Base-by-base conservation (phyloP, 2,888 invertebrate genomes). In the Priocnemis perturbator region DNA sequence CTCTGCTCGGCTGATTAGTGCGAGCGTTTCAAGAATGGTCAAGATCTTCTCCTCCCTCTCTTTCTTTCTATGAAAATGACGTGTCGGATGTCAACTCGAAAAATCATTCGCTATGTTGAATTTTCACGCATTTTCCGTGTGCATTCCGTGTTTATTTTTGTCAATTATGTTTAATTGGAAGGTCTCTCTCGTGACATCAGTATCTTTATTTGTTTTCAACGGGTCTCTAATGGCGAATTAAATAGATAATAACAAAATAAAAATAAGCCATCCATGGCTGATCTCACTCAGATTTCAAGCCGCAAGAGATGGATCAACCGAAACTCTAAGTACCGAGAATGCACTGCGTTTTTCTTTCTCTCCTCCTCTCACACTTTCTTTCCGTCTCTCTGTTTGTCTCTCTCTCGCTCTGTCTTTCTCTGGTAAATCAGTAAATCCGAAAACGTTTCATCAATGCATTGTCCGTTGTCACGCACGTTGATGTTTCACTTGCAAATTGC, bases 41-140 rank as follows among this genome's bases (percentile, higher is more conserved):
- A 57, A 58, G 71, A 73, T 20, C 50, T 73, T 70, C 37, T 7
- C 37, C 37, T 37, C 37, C 7, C 83, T 83, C 80, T 84, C 82
- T 83, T 82, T 80, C 78, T 82, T 82, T 83, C 82, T 78, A 80
- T 80, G 81, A 82, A 81, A 83, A 75, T 73, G 74, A 69, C 69
- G 68, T 69, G 63, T 73, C 70, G 59, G 68, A 74, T 59, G 67
- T 71, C 67, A 68, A 64, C 74, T 77, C 50, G 56, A 45, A 67
- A 72, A 74, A 79, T 81, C 74, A 79, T 76, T 74, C 77, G 67
- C 66, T 76, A 77, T 70, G 76, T 64, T 74, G 64, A 71, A 74
- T 67, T 37, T 11, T 37, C 11, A 37, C 37, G 14, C 37, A 37
- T 37, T 9, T 37, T 9, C 7, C 14, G 14, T 37, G 14, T 37